Conservation (phyloP, 2,113 vertebrate genomes). For the Sarotherodon lohbergeri region DNA sequence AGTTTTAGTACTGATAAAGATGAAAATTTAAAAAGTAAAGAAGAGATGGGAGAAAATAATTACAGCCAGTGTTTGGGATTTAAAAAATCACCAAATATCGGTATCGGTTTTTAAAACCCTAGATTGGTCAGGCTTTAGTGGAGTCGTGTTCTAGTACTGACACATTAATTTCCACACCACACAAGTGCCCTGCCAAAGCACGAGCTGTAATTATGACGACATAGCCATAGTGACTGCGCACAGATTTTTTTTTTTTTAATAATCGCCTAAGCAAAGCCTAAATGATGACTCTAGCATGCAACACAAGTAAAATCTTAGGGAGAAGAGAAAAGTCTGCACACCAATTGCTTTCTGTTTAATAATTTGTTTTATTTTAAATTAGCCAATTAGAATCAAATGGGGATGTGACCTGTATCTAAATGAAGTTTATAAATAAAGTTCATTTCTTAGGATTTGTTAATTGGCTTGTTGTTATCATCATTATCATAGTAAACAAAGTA, state of each 20-base stretch:
- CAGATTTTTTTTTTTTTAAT: not conserved
- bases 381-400: not conserved
- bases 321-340: not conserved
- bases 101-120: not conserved
- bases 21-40: not conserved
- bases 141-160: not conserved
- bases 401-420: not conserved
- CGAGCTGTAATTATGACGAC: not conserved
- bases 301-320: not conserved
- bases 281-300: not conserved
- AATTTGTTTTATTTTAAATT: not conserved
- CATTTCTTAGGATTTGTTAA: not conserved
- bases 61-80: not conserved
- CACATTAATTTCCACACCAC: slow-evolving; percentile 7
- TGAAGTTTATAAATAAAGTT: not conserved
- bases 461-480: not conserved
- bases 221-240: not conserved
- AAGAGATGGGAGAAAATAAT: not conserved
- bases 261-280: not conserved
- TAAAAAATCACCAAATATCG: not conserved
- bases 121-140: not conserved
- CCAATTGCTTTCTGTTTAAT: not conserved
- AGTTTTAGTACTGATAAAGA: not conserved
- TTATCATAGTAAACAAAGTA: not conserved
- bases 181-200: not conserved